Evolutionary conservation across 2,797 vertebrate genomes (phyloP), one percentile per base, ranked within the genome.

Genomic region (Parambassis ranga): DNA sequence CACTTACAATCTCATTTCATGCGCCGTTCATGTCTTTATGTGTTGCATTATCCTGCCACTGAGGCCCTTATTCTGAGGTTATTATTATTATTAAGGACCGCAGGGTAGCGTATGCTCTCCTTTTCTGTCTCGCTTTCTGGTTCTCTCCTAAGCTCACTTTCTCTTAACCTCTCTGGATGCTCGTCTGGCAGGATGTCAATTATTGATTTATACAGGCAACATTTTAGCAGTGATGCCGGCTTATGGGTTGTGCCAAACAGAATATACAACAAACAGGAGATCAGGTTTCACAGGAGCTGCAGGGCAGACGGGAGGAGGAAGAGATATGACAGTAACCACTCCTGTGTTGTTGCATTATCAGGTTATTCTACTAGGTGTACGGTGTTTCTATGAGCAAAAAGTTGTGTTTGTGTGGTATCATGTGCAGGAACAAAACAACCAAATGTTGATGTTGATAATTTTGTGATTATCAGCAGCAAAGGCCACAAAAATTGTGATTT

Each of bases 251-350:
- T 64, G 74, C 82, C 73, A 82, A 88, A 85, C 49, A 74, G 82
- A 87, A 86, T 71, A 86, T 71, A 86, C 87, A 91, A 90, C 88
- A 90, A 90, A 90, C 86, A 90, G 81, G 66, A 81, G 87, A 87
- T 90, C 83, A 28, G 77, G 65, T 91, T 90, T 83, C 90, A 90
- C 67, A 64, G 18, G 9, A 62, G 71, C 73, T 49, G 77, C 55
- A 77, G 28, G 38, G 72, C 51, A 67, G 53, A 70, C 74, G 69
- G 57, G 67, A 70, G 74, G 60, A 81, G 62, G 61, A 77, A 74
- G 58, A 67, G 55, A 50, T 67, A 75, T 68, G 72, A 82, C 66
- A 77, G 66, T 44, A 77, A 58, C 49, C 24, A 27, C 24, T 22
- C 22, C 28, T 41, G 59, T 51, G 47, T 32, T 42, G 30, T 37